Evolutionary conservation across 2,888 invertebrate genomes (phyloP).

Genomic region (Lycaena phlaeas): DNA sequence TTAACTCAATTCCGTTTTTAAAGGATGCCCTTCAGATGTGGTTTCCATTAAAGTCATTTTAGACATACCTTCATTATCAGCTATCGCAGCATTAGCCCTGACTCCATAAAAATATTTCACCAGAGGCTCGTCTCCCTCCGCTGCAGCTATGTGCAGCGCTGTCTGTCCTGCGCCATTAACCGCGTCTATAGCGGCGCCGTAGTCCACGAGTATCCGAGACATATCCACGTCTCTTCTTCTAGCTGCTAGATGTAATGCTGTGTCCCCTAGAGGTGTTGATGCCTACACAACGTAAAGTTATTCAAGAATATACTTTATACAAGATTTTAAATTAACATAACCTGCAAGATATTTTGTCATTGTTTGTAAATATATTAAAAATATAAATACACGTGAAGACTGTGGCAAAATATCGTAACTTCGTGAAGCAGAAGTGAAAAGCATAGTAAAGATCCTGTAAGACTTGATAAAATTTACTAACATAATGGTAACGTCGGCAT

Average conservation of each 20-base stretch:
- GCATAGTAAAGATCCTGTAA: too few relatives aligned
- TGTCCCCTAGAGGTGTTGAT: constrained; percentile 89
- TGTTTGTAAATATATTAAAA: too few relatives aligned
- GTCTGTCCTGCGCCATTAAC: constrained; percentile 97
- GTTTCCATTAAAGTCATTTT: too few relatives aligned
- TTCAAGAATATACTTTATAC: neutral
- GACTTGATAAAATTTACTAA: too few relatives aligned
- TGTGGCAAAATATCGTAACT: too few relatives aligned
- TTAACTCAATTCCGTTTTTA: too few relatives aligned
- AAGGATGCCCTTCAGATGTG: too few relatives aligned
- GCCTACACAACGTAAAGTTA: constrained; percentile 56
- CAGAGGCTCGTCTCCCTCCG: constrained; percentile 94
- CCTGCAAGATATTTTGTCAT: too few relatives aligned
- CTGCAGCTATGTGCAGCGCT: constrained; percentile 94
- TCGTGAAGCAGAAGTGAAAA: too few relatives aligned
- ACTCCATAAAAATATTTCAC: constrained; percentile 97
- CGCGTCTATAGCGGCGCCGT: constrained; percentile 92
- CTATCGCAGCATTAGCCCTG: constrained; percentile 93
- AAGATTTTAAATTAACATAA: too few relatives aligned
- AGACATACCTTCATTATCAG: constrained; percentile 94
- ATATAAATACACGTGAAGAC: too few relatives aligned
- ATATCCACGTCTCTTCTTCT: constrained; percentile 93
- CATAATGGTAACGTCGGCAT: too few relatives aligned
- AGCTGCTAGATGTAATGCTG: constrained; percentile 96
- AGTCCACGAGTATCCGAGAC: constrained; percentile 92